Evolutionary conservation across 37 sponge, comb jelly and placozoan species (phyloP), one percentile per base, ranked within the genome.

Genomic region (Hormiphora californensis): DNA sequence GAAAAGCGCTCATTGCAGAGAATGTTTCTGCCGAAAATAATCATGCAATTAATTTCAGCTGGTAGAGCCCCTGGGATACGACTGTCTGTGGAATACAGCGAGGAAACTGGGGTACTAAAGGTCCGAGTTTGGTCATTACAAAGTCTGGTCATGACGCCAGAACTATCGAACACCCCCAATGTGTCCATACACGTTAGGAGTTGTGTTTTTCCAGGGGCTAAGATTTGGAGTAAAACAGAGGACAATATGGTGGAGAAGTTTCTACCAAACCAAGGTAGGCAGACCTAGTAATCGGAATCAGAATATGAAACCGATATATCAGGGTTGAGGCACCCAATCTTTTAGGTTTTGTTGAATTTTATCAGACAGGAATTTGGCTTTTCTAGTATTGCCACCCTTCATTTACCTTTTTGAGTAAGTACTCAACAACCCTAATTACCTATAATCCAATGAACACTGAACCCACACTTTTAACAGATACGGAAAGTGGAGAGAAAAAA

Each of bases 181-280:
- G 40, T 46, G 1, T 36, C 81, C 1, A 40, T 40, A 3, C 81
- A 73, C 43, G 81, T 73, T 3, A 37, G 81, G 81, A 19, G 28
- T 8, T 40, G 81, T 39, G 46, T 73, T 1, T 73, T 73, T 41
- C 81, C 81, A 1, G 81, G 81, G 2, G 43, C 32, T 33, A 73
- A 73, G 25, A 73, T 73, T 0, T 73, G 81, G 81, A 73, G 81
- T 73, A 73, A 73, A 73, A 73, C 81, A 8, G 81, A 73, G 38
- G 81, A 73, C 22, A 73, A 43, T n/a, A 22, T 46, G 0, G 23
- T 73, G 23, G 36, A 73, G 2, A 73, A 73, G 43, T 73, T 43
- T 28, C 81, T 73, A 4, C 81, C 81, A 5, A 8, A 22, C 23
- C 8, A 27, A 73, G 81, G 81, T 73, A 12, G 25, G 11, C 3